Evolutionary conservation across 2,113 vertebrate species (phyloP).

Genomic region (Orthochromis malagaraziensis): DNA sequence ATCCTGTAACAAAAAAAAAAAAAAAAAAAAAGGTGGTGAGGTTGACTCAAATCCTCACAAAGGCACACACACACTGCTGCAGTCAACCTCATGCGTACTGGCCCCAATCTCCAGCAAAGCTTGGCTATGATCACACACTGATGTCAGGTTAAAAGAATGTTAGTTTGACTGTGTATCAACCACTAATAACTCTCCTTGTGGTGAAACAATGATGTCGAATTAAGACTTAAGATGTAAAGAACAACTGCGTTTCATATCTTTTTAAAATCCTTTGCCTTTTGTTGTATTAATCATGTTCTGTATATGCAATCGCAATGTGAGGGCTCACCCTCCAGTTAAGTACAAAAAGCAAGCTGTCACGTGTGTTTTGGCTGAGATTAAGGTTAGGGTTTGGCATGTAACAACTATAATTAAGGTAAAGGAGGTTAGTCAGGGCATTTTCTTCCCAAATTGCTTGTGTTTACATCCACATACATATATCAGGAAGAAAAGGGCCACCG

Average conservation of each 20-base stretch:
- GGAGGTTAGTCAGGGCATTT: background rate
- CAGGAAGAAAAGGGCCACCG: background rate
- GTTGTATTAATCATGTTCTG: background rate
- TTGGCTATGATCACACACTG: constrained; percentile 10
- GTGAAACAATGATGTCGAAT: constrained; percentile 8
- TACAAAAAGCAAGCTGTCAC: background rate
- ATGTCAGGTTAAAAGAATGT: constrained; percentile 19
- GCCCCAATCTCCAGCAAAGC: constrained; percentile 6
- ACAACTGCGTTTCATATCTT: background rate
- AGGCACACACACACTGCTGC: background rate
- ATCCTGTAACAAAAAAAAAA: background rate
- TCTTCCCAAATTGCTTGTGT: background rate
- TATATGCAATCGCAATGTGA: background rate
- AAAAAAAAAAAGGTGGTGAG: background rate
- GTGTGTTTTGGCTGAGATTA: background rate
- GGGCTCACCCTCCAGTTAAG: background rate
- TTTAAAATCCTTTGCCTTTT: background rate
- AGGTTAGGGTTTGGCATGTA: background rate
- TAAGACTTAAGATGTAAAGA: background rate
- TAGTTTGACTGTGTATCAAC: constrained; percentile 7
- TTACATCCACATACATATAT: background rate
- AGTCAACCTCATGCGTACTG: background rate
- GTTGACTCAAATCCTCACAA: background rate
- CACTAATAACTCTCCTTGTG: constrained; percentile 20
- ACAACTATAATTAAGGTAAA: background rate